Percentiles rank a stretch among this genome's conserved stretches.
These are phyloP conservation scores for Ammospiza maritima DNA, from an alignment of 2,797 vertebrate species.

Conservation along the genomic window DNA sequence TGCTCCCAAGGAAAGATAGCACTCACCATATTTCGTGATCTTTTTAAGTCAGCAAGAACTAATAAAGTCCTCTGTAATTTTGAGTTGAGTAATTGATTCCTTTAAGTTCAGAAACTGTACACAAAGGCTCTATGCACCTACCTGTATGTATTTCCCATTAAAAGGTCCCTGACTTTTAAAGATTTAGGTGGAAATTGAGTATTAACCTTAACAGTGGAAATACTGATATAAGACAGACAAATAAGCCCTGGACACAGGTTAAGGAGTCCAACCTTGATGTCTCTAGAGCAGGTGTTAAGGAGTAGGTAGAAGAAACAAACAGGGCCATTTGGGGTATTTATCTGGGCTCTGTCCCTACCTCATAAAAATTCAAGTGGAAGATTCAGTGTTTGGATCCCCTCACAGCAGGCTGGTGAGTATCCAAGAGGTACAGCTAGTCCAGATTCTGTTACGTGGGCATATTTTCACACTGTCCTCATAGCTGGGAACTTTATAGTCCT, in stretches of 20 bases:
- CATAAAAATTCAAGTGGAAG: neutral
- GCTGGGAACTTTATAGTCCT: slow-evolving; percentile 13
- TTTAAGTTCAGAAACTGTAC: neutral
- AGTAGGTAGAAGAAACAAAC: neutral
- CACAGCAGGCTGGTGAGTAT: neutral
- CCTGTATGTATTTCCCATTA: neutral
- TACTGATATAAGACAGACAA: neutral
- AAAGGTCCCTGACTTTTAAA: neutral
- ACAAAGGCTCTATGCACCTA: neutral
- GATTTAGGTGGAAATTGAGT: neutral
- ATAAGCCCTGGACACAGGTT: neutral
- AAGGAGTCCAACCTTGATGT: neutral
- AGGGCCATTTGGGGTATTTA: neutral
- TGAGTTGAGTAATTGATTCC: neutral
- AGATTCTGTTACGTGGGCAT: neutral
- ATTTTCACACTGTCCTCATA: slow-evolving; percentile 14
- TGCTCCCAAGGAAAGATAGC: neutral
- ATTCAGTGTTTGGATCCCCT: neutral
- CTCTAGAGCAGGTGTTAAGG: neutral
- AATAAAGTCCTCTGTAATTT: neutral
- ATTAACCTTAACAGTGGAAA: neutral
- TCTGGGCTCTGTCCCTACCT: neutral
- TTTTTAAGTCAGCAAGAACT: neutral
- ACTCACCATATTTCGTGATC: accelerated
- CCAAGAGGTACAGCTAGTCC: slow-evolving; percentile 33